Evolutionary conservation across 2,888 invertebrate genomes (phyloP).

Genomic region (Metallyticus violacea): DNA sequence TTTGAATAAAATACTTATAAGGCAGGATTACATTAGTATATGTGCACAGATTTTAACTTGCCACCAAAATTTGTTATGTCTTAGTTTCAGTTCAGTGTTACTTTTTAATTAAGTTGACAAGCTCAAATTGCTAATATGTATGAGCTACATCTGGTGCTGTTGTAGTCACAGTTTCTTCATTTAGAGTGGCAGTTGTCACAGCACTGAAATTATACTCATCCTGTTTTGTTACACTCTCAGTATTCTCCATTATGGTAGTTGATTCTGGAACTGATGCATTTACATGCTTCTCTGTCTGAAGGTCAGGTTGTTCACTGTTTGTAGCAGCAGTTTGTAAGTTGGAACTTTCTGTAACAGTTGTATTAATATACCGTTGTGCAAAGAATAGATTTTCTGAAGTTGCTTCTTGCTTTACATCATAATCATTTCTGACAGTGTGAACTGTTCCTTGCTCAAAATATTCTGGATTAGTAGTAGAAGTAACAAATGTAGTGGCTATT

Average conservation of each 20-base stretch:
- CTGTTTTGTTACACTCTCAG: not conserved
- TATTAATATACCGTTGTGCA: no score
- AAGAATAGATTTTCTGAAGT: not conserved
- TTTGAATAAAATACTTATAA: no score
- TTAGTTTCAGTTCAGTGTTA: no score
- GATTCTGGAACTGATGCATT: not conserved
- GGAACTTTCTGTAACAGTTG: not conserved
- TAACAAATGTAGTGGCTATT: not conserved
- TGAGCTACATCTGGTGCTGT: not conserved
- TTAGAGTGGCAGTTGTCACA: not conserved
- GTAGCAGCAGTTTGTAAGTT: not conserved
- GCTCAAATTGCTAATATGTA: not conserved
- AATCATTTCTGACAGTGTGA: not conserved
- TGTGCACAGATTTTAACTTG: no score
- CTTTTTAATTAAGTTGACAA: no score
- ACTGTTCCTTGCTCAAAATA: no score
- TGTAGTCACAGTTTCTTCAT: not conserved
- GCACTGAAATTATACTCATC: not conserved
- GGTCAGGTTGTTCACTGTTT: not conserved
- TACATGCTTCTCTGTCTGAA: not conserved
- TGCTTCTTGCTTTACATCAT: not conserved
- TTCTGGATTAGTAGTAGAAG: not conserved
- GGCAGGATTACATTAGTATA: no score
- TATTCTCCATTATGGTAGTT: not conserved
- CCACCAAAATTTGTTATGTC: no score